A percentile compares a stretch with the other conserved stretches of the same genome.
Conservation (phyloP, 2,797 vertebrate species). For the Acanthis flammea region DNA sequence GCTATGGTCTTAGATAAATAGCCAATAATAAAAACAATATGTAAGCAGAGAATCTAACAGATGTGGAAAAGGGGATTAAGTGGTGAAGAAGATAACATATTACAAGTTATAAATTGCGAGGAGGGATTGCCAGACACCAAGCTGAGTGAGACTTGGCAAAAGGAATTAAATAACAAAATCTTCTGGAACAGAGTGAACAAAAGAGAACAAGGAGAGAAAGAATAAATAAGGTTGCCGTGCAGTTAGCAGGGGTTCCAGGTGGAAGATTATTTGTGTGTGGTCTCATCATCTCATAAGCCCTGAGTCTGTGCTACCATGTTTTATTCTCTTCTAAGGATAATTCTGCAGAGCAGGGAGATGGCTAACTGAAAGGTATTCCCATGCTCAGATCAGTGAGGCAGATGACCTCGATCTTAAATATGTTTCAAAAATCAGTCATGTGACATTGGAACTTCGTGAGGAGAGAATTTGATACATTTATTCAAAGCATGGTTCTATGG, state of each 20-base stretch:
- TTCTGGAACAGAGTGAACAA: slow-evolving; percentile 24
- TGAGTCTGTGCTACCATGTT: background rate
- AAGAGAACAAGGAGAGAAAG: background rate
- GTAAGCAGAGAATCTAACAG: slow-evolving; percentile 16
- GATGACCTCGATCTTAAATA: background rate
- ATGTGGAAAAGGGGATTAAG: slow-evolving; percentile 27
- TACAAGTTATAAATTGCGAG: slow-evolving; percentile 26
- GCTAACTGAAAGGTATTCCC: background rate
- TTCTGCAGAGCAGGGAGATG: background rate
- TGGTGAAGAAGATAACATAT: background rate
- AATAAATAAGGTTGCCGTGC: slow-evolving; percentile 19
- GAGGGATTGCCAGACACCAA: slow-evolving; percentile 40
- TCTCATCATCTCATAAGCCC: background rate
- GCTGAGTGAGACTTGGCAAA: slow-evolving; percentile 38
- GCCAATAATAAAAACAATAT: background rate
- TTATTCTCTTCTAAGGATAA: background rate
- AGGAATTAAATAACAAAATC: slow-evolving; percentile 16
- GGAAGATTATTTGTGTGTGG: background rate
- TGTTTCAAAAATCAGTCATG: background rate
- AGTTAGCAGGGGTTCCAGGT: slow-evolving; percentile 12
- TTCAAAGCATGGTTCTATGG: background rate
- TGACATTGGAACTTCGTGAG: background rate
- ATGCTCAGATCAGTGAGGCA: background rate
- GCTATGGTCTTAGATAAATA: background rate
- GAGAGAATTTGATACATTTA: background rate